phyloP scores from a whole-genome alignment of 2,797 vertebrate genomes.

The Hydrophis major region DNA sequence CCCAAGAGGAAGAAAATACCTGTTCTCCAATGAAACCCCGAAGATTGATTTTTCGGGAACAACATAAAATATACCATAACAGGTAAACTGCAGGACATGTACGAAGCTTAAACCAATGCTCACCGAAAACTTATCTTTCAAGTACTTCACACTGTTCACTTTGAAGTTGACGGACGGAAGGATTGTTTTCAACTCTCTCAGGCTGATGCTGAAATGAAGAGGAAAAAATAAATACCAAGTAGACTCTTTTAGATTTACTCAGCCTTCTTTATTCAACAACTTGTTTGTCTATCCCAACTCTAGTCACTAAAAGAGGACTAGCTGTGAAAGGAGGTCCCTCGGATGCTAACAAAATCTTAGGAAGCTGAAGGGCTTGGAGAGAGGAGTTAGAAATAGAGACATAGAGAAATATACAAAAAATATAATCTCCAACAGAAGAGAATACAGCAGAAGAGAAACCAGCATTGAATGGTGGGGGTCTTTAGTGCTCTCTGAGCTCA shows the following conservation, averaged over 20 bases:
- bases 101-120: slow-evolving; percentile 28
- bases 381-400: background rate
- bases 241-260: background rate
- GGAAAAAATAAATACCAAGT: background rate
- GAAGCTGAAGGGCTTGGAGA: background rate
- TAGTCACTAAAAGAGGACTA: background rate
- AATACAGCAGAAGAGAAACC: too few relatives aligned
- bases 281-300: background rate
- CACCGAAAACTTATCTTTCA: slow-evolving; percentile 91
- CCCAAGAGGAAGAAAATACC: background rate
- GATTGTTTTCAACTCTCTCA: slow-evolving; percentile 88
- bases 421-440: background rate
- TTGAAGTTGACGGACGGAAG: slow-evolving; percentile 91
- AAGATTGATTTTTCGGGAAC: background rate
- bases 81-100: background rate
- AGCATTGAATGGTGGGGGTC: background rate
- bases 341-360: background rate
- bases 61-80: background rate
- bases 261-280: background rate
- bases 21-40: background rate
- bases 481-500: background rate
- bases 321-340: background rate
- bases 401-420: background rate
- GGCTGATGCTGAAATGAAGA: slow-evolving; percentile 77
- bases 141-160: slow-evolving; percentile 76